Base-by-base conservation (phyloP, 2,797 vertebrate genomes). In the Cephalopachus bancanus region DNA sequence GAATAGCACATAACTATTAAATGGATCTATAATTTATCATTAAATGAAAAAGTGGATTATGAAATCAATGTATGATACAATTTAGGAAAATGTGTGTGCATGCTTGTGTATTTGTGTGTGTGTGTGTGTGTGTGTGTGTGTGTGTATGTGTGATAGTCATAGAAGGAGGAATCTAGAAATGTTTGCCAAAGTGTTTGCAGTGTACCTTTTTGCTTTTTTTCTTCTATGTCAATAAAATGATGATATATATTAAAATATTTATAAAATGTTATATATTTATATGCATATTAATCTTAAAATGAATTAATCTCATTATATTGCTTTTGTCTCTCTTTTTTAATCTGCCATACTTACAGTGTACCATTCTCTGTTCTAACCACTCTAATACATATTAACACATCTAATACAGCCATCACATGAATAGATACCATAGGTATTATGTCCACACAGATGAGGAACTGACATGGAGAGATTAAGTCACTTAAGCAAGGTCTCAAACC, bases 241-340 rank as follows among this genome's bases (percentile, higher is more conserved):
- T 78, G 76, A 24, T 10, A 59, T 26, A 51, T 78, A 71, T 76
- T 51, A 92, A 76, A 49, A 91, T 64, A 92, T 80, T 60, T 79
- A 44, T 3, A 65, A 87, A 69, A 72, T 59, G 24, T 30, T 86
- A 33, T 62, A 26, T 49, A 10, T 80, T 62, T 91, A 11, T 22
- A 69, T 5, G 19, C 14, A 83, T 57, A 87, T n/a, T 7, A 64
- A 57, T 93, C 30, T 87, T 79, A 65, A 91, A 91, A 80, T 94
- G 15, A 89, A 84, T 92, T 74, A 78, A 76, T 81, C 28, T 64
- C 59, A 71, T 53, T 74, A 26, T 84, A 60, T 67, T 59, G 17
- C 37, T 37, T 92, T 95, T 51, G 22, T 60, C 4, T 17, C 20
- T 30, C 10, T 3, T 88, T 44, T 44, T 44, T 44, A 44, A 44